Conservation (phyloP, 2,797 vertebrate genomes). For the Falco biarmicus region DNA sequence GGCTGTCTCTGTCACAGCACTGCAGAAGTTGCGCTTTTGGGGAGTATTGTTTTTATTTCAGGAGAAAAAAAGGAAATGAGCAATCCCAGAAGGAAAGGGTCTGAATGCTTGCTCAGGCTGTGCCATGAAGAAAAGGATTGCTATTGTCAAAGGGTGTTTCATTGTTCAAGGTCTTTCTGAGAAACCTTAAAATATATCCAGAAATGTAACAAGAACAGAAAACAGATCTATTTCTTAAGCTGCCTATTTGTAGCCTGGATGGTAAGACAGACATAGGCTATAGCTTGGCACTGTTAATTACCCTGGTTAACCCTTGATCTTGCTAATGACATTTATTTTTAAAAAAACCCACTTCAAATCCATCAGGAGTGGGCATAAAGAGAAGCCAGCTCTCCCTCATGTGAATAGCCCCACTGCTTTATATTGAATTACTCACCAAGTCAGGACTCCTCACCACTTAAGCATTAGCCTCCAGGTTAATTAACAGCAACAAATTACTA, state of each 20-base stretch:
- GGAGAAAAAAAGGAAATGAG: conserved; percentile 21
- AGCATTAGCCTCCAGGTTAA: neutral
- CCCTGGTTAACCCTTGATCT: neutral
- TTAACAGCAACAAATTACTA: neutral
- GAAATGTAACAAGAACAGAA: conserved; percentile 10
- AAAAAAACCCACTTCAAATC: neutral
- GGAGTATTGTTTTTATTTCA: conserved; percentile 19
- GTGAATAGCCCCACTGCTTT: neutral
- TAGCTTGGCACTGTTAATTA: neutral
- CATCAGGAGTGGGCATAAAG: neutral
- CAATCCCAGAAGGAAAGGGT: conserved; percentile 41
- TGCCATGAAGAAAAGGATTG: neutral
- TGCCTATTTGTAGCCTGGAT: neutral
- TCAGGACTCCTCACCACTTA: neutral
- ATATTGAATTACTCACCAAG: neutral
- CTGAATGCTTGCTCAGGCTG: conserved; percentile 7
- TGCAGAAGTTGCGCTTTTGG: neutral
- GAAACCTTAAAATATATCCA: conserved; percentile 27
- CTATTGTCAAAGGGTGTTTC: neutral
- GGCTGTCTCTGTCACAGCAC: neutral
- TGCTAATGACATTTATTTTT: neutral
- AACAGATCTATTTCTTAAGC: neutral
- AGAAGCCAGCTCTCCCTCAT: neutral
- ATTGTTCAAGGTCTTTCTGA: conserved; percentile 35
- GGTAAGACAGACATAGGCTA: neutral